phyloP scores from a whole-genome alignment of 1,140 invertebrate species.

The Drosophila persimilis region DNA sequence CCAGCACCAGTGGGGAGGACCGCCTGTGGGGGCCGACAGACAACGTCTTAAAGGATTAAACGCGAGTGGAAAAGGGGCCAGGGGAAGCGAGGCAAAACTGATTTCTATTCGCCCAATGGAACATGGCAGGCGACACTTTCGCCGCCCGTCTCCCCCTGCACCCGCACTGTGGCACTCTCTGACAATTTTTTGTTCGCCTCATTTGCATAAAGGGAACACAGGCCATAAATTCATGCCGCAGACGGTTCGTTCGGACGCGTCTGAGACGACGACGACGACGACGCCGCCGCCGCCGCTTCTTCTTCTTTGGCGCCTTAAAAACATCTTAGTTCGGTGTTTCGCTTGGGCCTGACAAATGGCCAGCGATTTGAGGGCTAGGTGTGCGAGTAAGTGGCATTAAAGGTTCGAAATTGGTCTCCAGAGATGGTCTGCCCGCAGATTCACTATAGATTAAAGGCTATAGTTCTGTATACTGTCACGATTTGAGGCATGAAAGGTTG shows the following conservation, averaged over 20 bases:
- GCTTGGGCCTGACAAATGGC: conserved; percentile 48
- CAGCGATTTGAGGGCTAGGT: conserved; percentile 38
- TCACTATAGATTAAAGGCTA: background rate
- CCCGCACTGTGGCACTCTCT: conserved; percentile 1
- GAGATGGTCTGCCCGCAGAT: conserved; percentile 13
- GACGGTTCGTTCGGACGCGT: conserved; percentile 36
- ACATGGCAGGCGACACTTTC: conserved; percentile 56
- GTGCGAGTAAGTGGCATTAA: conserved; percentile 1
- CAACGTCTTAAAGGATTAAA: conserved; percentile 69
- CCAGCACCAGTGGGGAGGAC: background rate
- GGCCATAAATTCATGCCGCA: conserved; percentile 65
- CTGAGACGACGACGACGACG: conserved; percentile 18
- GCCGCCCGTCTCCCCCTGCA: background rate
- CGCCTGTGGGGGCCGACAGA: conserved; percentile 40
- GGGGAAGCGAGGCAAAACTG: conserved; percentile 43
- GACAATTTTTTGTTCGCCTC: conserved; percentile 52
- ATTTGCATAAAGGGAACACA: conserved; percentile 72
- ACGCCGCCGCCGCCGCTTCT: background rate
- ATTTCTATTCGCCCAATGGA: conserved; percentile 50
- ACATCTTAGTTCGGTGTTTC: conserved; percentile 18
- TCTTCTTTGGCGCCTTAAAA: conserved; percentile 11
- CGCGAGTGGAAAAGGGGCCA: conserved; percentile 3
- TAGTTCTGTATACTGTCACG: too few species aligned
- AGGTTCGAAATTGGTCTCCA: conserved; percentile 10
- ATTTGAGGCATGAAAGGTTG: too few species aligned